Conservation (phyloP, 1,140 invertebrate genomes). For the Manduca sexta region DNA sequence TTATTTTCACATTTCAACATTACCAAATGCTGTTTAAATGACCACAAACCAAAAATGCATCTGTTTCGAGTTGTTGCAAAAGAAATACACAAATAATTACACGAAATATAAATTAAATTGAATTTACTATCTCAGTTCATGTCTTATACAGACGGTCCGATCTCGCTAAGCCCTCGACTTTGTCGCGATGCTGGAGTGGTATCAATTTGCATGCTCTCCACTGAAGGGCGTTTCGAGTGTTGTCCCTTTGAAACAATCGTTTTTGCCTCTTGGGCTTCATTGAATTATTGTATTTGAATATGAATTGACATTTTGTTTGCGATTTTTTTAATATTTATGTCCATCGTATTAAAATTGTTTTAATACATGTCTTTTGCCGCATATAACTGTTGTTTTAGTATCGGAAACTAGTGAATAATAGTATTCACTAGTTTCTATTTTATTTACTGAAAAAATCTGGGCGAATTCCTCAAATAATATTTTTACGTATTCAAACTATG, state of each 20-base stretch:
- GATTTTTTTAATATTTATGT: too few species aligned
- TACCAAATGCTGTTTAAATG: too few species aligned
- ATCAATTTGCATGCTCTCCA: conserved; percentile 62
- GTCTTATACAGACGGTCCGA: neutral
- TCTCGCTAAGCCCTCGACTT: conserved; percentile 30
- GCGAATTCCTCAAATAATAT: neutral
- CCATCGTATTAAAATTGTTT: too few species aligned
- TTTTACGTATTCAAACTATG: neutral
- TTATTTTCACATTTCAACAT: too few species aligned
- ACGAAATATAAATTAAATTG: too few species aligned
- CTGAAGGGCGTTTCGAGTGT: conserved; percentile 43
- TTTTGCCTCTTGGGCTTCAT: conserved; percentile 26
- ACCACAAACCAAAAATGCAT: too few species aligned
- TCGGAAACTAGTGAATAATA: too few species aligned
- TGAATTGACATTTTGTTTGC: neutral
- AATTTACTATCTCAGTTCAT: too few species aligned
- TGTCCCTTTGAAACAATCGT: conserved; percentile 46
- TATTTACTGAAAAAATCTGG: neutral
- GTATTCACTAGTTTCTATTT: neutral
- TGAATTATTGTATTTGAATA: conserved; percentile 15
- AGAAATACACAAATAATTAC: too few species aligned
- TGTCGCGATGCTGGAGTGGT: conserved; percentile 45
- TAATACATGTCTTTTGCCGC: too few species aligned
- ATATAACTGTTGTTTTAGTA: too few species aligned
- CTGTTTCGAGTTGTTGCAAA: too few species aligned